phyloP scores from a whole-genome alignment of 2,888 invertebrate species.

The Reticulitermes lucifugus region DNA sequence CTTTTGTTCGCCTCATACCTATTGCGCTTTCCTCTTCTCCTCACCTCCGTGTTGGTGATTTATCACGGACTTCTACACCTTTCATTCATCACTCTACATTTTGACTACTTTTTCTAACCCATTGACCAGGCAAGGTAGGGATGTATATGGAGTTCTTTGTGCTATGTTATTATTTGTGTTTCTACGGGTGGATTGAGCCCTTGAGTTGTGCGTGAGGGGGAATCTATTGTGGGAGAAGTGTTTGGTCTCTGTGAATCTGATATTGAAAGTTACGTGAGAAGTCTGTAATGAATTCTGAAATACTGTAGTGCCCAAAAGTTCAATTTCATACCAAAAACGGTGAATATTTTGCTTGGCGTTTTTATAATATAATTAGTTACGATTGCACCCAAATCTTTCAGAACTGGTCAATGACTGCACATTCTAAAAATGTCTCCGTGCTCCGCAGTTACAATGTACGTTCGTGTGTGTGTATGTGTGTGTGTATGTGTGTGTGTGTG shows the following conservation, averaged over 20 bases:
- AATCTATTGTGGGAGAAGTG: background rate
- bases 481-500: too few relatives aligned
- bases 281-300: too few relatives aligned
- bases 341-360: too few relatives aligned
- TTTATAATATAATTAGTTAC: too few relatives aligned
- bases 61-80: slow-evolving; percentile 20
- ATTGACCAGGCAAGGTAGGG: slow-evolving; percentile 18
- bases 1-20: background rate
- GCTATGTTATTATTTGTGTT: slow-evolving; percentile 34
- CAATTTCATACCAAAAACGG: too few relatives aligned
- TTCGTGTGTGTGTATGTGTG: too few relatives aligned
- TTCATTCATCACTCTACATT: slow-evolving; percentile 35
- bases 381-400: too few relatives aligned
- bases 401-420: too few relatives aligned
- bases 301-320: too few relatives aligned
- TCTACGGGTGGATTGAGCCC: slow-evolving; percentile 4
- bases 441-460: too few relatives aligned
- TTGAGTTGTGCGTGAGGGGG: background rate
- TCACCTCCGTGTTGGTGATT: slow-evolving; percentile 27
- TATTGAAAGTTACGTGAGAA: background rate
- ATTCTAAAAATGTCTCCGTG: too few relatives aligned
- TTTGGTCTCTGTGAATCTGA: background rate
- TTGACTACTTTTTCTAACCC: slow-evolving; percentile 34
- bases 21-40: slow-evolving; percentile 15
- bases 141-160: slow-evolving; percentile 26